Base-by-base conservation (phyloP, 2,113 vertebrate genomes). In the Stegostoma tigrinum region DNA sequence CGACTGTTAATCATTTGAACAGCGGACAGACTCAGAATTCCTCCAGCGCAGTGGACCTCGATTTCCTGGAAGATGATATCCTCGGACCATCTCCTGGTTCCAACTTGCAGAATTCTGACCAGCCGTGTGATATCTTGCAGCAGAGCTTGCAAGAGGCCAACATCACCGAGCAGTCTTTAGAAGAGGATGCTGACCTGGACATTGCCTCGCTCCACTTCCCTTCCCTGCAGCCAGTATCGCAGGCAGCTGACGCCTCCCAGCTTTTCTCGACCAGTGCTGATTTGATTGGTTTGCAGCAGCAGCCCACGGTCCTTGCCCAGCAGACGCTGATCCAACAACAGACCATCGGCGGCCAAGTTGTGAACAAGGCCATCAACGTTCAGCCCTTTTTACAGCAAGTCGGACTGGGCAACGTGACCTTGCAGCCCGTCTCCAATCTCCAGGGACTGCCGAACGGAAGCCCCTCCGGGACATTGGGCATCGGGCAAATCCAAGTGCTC, bases 101-200 rank as follows among this genome's bases (percentile, higher is more conserved):
- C 0, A 97, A 96, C 19, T 45, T 97, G 0, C 97, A 97, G 5
- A 98, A 97, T 66, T 96, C 98, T 0, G 99, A 99, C 0, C 97
- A 98, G 96, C 98, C 99, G 0, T 99, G 99, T 17, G 99, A 99
- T 98, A 99, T 99, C 97, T 98, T 99, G 3, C 99, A 99, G 97
- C 99, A 99, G 98, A 99, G 99, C 96, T 97, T 99, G 96, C 99
- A 99, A 0, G 99, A 99, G 96, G 99, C 99, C 95, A 99, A 99
- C 97, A 99, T 99, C 98, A 99, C 99, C 0, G 99, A 99, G 96
- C 99, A 99, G 97, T 99, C 99, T 0, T 96, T 99, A 95, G 98
- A 98, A 96, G 99, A 99, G 96, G 98, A 99, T 78, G 98, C 98
- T 0, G 99, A 99, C 96, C 97, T 99, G 97, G 99, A 99, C 96